Evolutionary conservation across 2,113 vertebrate species (phyloP), one percentile per base, ranked within the genome.

Genomic region (Cheirogaleus medius): DNA sequence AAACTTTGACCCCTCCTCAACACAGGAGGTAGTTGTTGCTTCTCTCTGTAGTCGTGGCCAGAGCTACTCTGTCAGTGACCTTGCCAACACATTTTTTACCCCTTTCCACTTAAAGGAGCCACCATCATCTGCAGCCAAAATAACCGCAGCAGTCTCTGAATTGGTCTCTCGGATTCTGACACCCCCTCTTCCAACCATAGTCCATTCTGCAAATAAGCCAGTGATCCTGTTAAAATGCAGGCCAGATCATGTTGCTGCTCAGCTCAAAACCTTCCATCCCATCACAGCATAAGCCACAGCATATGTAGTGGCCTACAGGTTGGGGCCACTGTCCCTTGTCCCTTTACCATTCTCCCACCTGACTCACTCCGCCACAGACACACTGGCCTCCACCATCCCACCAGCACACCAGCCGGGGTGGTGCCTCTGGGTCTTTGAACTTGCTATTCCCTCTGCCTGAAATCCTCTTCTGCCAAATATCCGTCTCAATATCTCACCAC

Each of bases 141-240:
- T 47, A 94, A 90, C 21, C 15, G 9, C 47, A 49, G 2, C 3
- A 8, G 21, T 73, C 14, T 90, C 94, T 39, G 8, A 83, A 8
- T 1, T 42, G 47, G 8, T 63, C 37, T 18, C 9, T 23, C 18
- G 49, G 54, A 27, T 52, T 89, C 29, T 4, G 3, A 14, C 12
- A 21, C 11, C 44, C 32, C 14, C 80, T 64, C 37, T 13, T 0
- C 1, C 7, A 15, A 6, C 34, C 8, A 1, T 2, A 7, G 5
- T 52, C 34, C 42, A 4, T 12, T 89, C 73, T 76, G 60, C 69
- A 32, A 77, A 52, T 54, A 27, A 77, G 32, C 39, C 44, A 15
- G 11, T 23, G 27, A 52, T 23, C 23, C 47, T 32, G 9, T 47
- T 42, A n/a, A 54, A 94, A 63, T 54, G 13, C 13, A 42, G n/a